Evolutionary conservation across 92 coral and sea anemone genomes (phyloP).

Genomic region (Umimayanthus kanabou): DNA sequence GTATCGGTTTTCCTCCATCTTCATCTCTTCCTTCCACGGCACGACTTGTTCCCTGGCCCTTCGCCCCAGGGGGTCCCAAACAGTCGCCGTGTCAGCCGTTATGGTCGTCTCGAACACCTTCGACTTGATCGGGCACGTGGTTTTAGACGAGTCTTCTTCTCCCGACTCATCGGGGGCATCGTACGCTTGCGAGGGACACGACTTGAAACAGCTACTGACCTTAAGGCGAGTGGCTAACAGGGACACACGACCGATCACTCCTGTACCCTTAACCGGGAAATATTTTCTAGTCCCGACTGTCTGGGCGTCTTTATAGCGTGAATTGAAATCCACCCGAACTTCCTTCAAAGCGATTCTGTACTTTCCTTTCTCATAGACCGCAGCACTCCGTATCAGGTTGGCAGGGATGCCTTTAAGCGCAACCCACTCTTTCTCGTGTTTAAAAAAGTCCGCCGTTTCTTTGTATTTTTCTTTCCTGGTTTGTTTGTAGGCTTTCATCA

Average conservation of each 20-base stretch:
- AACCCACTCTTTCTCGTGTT: too few species aligned
- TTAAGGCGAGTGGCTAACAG: conserved; percentile 6
- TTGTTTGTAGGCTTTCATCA: too few species aligned
- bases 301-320: not conserved
- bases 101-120: not conserved
- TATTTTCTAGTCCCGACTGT: not conserved
- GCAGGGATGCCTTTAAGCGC: too few species aligned
- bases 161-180: not conserved
- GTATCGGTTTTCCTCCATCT: not conserved
- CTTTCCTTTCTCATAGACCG: too few species aligned
- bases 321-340: too few species aligned
- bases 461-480: too few species aligned
- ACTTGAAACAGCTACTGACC: conserved; percentile 10
- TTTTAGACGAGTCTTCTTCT: not conserved
- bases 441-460: too few species aligned
- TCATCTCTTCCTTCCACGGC: not conserved
- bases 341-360: too few species aligned
- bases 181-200: not conserved
- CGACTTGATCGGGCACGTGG: not conserved
- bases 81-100: conserved; percentile 1
- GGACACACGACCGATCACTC: not conserved
- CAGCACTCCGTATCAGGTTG: too few species aligned
- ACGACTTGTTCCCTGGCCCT: not conserved
- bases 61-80: not conserved
- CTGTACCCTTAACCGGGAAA: not conserved